Evolutionary conservation across 2,888 invertebrate genomes (phyloP).

Genomic region (Temnothorax ravouxi): DNA sequence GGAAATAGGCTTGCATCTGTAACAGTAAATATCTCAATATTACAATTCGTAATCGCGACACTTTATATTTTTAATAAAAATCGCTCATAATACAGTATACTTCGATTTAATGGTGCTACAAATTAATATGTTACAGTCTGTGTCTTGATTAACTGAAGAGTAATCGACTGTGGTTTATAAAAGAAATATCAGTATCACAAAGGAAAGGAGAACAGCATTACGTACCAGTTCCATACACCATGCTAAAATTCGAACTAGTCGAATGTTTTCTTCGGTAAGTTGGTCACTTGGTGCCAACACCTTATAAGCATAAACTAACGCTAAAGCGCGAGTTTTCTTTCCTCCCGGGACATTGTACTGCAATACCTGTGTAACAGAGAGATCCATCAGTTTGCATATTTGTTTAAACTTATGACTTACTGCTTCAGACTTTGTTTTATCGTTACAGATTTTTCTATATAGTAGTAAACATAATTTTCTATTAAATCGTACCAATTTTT

Average conservation of each 20-base stretch:
- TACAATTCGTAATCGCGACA: background rate
- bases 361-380: conserved; percentile 88
- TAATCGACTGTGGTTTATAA: background rate
- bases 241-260: conserved; percentile 94
- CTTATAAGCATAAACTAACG: conserved; percentile 92
- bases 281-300: conserved; percentile 90
- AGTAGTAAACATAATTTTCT: background rate
- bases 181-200: background rate
- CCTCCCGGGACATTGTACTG: conserved; percentile 97
- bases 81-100: background rate
- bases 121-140: background rate
- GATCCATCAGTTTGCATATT: background rate
- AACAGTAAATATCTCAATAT: background rate
- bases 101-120: background rate
- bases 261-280: conserved; percentile 92
- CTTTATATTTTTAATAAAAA: conserved; percentile 5
- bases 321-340: conserved; percentile 93
- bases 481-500: background rate
- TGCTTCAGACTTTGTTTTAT: background rate
- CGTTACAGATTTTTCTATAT: background rate
- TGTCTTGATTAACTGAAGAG: background rate
- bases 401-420: background rate
- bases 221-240: conserved; percentile 98
- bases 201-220: conserved; percentile 58
- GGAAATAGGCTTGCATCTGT: conserved; percentile 95